Conservation (phyloP, 2,797 vertebrate genomes). For the Triplophysa yarkandensis region DNA sequence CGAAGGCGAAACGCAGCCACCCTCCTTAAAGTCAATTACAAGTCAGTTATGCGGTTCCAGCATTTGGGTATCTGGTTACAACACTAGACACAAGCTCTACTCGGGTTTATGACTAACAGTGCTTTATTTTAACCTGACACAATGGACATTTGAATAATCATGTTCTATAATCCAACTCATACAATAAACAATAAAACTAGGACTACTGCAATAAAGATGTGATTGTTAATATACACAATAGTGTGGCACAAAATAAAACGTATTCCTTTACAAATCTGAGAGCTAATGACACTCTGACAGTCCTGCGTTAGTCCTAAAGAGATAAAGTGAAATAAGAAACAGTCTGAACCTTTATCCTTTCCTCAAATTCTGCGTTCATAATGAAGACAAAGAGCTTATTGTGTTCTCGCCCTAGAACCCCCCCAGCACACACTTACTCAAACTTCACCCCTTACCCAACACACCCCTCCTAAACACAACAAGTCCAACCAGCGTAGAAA, state of each 20-base stretch:
- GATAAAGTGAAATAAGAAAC: constrained; percentile 29
- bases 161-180: background rate
- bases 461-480: constrained; percentile 22
- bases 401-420: constrained; percentile 33
- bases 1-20: constrained; percentile 33
- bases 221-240: too few species aligned
- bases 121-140: background rate
- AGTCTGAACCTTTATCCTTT: constrained; percentile 9
- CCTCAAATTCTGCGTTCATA: constrained; percentile 39
- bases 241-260: background rate
- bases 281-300: background rate
- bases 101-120: constrained; percentile 37
- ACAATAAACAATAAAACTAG: background rate
- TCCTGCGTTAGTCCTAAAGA: background rate
- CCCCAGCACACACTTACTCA: constrained; percentile 18
- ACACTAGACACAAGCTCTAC: constrained; percentile 20
- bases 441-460: constrained; percentile 19
- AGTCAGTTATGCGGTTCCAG: constrained; percentile 50
- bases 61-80: constrained; percentile 49
- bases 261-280: background rate
- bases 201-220: background rate
- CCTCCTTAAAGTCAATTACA: constrained; percentile 53
- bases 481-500: constrained; percentile 5
- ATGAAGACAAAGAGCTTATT: constrained; percentile 55
- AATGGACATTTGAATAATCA: background rate